Evolutionary conservation across 1,140 invertebrate genomes (phyloP).

Genomic region (Drosophila nikananu): DNA sequence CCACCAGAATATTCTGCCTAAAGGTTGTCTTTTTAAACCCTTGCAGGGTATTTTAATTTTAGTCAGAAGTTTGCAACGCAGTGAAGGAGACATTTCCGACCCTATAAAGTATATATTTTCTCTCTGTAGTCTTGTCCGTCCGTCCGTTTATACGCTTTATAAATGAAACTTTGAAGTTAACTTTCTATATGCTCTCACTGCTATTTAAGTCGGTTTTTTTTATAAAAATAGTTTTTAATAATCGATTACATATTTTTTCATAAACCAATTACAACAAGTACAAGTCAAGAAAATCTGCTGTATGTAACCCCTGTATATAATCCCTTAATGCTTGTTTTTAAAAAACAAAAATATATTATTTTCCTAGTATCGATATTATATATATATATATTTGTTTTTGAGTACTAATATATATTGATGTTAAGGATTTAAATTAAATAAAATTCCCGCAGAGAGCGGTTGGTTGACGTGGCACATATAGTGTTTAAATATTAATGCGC

Average conservation of each 20-base stretch:
- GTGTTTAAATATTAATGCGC: background rate
- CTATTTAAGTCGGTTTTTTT: background rate
- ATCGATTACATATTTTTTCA: too few relatives aligned
- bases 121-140: too few relatives aligned
- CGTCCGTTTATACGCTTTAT: too few relatives aligned
- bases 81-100: too few relatives aligned
- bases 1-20: too few relatives aligned
- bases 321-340: background rate
- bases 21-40: too few relatives aligned
- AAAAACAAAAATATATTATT: background rate
- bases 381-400: background rate
- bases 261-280: background rate
- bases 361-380: background rate
- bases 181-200: too few relatives aligned
- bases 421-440: background rate
- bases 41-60: too few relatives aligned
- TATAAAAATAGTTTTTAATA: background rate
- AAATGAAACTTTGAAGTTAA: too few relatives aligned
- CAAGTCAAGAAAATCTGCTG: background rate
- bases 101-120: too few relatives aligned
- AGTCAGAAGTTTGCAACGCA: too few relatives aligned
- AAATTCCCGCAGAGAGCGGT: background rate
- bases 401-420: background rate
- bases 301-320: background rate
- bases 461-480: constrained; percentile 14